Evolutionary conservation across 1,140 invertebrate species (phyloP).

Genomic region (Pantala flavescens): DNA sequence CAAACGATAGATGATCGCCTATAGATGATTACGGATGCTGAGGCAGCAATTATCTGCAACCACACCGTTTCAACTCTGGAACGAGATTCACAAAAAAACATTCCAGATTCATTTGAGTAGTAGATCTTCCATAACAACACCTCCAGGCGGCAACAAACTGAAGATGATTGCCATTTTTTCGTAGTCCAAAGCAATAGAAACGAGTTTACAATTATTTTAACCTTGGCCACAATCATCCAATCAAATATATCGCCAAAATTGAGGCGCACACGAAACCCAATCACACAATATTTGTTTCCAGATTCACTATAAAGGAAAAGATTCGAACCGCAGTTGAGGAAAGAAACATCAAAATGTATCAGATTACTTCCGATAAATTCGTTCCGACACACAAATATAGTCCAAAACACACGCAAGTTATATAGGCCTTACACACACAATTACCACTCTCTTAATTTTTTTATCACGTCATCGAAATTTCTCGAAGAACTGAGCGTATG

Average conservation of each 20-base stretch:
- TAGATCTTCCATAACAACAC: too few species aligned
- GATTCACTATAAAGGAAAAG: neutral
- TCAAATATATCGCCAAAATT: neutral
- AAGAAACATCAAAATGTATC: neutral
- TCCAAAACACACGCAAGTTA: neutral
- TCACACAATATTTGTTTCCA: neutral
- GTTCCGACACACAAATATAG: neutral
- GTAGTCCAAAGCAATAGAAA: too few species aligned
- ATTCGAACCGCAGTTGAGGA: neutral
- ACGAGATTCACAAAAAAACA: too few species aligned
- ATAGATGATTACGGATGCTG: too few species aligned
- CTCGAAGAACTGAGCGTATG: slow-evolving; percentile 7
- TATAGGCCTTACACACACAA: neutral
- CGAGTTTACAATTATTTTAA: too few species aligned
- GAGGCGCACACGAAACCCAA: neutral
- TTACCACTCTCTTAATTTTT: neutral
- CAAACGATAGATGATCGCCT: too few species aligned
- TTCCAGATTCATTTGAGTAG: too few species aligned
- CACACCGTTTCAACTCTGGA: too few species aligned
- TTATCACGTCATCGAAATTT: slow-evolving; percentile 3
- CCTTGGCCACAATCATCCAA: neutral
- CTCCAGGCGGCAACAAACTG: too few species aligned
- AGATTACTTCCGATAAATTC: neutral
- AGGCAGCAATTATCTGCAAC: too few species aligned
- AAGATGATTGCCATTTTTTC: too few species aligned